phyloP scores from a whole-genome alignment of 2,797 vertebrate species.

The Potorous gilbertii region DNA sequence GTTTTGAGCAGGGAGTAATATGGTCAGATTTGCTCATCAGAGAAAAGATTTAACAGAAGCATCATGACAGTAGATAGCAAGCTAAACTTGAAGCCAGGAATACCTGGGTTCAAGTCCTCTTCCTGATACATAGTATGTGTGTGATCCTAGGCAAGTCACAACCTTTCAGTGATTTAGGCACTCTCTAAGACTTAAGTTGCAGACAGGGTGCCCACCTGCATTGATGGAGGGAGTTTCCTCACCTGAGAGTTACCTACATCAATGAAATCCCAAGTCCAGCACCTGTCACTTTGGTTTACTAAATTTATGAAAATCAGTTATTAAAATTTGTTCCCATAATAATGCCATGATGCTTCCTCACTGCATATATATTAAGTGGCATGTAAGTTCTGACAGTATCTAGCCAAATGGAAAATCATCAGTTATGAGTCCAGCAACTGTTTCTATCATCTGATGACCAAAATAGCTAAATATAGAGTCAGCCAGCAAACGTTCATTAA shows the following conservation, averaged over 20 bases:
- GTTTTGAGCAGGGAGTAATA: neutral
- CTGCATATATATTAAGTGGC: neutral
- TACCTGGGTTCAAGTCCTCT: neutral
- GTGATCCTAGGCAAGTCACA: neutral
- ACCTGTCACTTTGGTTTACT: neutral
- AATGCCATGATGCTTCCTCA: neutral
- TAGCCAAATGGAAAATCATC: neutral
- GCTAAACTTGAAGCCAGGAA: neutral
- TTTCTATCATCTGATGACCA: neutral
- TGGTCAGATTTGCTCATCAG: neutral
- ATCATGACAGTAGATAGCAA: neutral
- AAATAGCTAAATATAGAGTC: neutral
- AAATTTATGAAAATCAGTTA: neutral
- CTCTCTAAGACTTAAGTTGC: neutral
- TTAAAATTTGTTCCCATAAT: neutral
- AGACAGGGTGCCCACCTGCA: neutral
- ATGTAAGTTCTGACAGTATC: neutral
- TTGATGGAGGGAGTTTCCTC: neutral
- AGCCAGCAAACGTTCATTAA: neutral
- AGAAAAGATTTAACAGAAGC: neutral
- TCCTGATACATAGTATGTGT: neutral
- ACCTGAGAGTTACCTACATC: neutral
- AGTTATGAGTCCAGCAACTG: neutral
- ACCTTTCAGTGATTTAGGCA: neutral
- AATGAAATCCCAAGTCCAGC: neutral